Evolutionary conservation across 2,113 vertebrate species (phyloP).

Genomic region (Elephas maximus): DNA sequence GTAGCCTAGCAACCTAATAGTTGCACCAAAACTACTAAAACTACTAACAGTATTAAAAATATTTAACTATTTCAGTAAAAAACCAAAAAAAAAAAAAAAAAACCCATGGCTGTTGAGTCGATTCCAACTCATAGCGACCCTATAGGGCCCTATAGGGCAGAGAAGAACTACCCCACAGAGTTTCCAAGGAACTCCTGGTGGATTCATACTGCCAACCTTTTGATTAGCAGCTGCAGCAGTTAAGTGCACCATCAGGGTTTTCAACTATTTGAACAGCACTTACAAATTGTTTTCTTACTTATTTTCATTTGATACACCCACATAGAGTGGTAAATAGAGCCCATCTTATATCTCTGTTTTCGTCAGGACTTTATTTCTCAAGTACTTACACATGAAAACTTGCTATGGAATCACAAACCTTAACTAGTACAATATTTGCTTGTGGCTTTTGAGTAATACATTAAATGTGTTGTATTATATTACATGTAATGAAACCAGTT

Average conservation of each 20-base stretch:
- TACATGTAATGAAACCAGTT: background rate
- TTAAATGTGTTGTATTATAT: background rate
- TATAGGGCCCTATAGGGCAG: no score
- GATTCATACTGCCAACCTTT: no score
- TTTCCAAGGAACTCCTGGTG: no score
- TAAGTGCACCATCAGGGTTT: background rate
- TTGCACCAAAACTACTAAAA: background rate
- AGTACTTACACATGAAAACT: background rate
- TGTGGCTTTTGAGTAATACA: background rate
- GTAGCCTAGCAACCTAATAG: background rate
- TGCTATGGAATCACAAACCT: background rate
- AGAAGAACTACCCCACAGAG: no score
- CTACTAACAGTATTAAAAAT: background rate
- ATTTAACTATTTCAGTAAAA: background rate
- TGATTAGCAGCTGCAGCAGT: no score
- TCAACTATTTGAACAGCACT: background rate
- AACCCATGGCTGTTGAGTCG: no score
- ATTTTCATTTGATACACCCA: background rate
- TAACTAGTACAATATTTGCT: background rate
- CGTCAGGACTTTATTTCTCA: background rate
- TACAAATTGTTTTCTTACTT: background rate
- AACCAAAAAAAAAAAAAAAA: no score
- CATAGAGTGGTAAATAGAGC: background rate
- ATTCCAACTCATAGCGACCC: no score
- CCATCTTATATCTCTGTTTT: background rate